Evolutionary conservation across 2,797 vertebrate species (phyloP).

Genomic region (Manis javanica): DNA sequence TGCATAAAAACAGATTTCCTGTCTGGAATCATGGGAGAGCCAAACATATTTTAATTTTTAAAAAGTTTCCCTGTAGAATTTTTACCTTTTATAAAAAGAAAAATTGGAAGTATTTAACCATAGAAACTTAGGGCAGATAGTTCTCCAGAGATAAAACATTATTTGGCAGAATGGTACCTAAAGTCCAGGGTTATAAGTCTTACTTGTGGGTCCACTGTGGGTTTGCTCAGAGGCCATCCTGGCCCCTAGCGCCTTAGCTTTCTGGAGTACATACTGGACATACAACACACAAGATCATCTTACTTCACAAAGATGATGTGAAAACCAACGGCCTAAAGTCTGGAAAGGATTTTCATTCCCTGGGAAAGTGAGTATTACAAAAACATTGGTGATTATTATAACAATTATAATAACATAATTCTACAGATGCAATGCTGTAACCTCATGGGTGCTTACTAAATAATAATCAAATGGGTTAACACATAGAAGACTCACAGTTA

Average conservation of each 20-base stretch:
- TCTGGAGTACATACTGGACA: neutral
- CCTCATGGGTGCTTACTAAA: neutral
- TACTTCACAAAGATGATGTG: constrained; percentile 2
- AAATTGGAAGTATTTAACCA: constrained; percentile 55
- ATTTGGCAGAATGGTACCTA: neutral
- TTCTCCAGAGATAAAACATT: neutral
- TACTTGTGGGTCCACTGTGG: neutral
- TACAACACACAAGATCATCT: neutral
- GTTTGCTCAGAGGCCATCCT: neutral
- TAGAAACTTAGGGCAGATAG: constrained; percentile 10
- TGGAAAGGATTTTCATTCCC: neutral
- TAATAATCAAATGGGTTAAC: neutral
- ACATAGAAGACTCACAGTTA: constrained; percentile 14
- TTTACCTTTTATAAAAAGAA: neutral
- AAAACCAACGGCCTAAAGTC: neutral
- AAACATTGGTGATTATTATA: neutral
- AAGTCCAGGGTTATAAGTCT: neutral
- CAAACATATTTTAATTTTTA: constrained; percentile 50
- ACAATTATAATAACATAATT: neutral
- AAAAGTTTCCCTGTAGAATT: neutral
- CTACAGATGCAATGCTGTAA: neutral
- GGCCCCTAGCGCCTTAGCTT: neutral
- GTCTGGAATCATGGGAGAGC: constrained; percentile 48
- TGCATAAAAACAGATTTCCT: constrained; percentile 57
- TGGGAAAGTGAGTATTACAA: neutral